phyloP scores from a whole-genome alignment of 2,113 vertebrate species.

The Nymphicus hollandicus region DNA sequence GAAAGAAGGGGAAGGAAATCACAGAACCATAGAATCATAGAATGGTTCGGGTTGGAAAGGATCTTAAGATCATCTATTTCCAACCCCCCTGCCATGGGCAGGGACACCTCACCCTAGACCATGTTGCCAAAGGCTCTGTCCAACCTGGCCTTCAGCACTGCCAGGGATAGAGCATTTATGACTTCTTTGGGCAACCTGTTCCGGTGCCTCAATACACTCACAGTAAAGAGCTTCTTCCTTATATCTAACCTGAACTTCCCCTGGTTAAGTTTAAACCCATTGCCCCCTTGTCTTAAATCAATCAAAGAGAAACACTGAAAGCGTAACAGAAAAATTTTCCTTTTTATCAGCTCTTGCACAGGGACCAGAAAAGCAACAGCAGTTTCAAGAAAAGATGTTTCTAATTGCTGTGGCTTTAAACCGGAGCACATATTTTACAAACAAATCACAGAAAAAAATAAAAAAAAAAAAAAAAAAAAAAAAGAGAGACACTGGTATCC shows the following conservation, averaged over 20 bases:
- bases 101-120: background rate
- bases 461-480: background rate
- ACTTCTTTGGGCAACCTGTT: background rate
- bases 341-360: background rate
- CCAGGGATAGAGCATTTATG: background rate
- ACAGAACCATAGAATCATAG: background rate
- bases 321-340: background rate
- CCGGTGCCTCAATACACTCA: background rate
- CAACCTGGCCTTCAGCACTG: background rate
- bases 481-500: background rate
- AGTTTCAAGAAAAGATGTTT: background rate
- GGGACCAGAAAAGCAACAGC: background rate
- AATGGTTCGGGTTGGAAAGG: background rate
- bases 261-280: background rate
- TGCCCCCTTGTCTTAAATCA: background rate
- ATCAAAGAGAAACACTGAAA: background rate
- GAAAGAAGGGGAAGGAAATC: background rate
- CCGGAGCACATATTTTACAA: background rate
- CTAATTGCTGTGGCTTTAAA: background rate
- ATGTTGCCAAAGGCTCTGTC: background rate
- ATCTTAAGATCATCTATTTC: background rate
- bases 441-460: background rate
- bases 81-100: background rate
- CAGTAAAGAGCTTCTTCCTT: background rate
- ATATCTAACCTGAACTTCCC: background rate